phyloP scores from a whole-genome alignment of 2,888 invertebrate species.

The Melanophora roralis region DNA sequence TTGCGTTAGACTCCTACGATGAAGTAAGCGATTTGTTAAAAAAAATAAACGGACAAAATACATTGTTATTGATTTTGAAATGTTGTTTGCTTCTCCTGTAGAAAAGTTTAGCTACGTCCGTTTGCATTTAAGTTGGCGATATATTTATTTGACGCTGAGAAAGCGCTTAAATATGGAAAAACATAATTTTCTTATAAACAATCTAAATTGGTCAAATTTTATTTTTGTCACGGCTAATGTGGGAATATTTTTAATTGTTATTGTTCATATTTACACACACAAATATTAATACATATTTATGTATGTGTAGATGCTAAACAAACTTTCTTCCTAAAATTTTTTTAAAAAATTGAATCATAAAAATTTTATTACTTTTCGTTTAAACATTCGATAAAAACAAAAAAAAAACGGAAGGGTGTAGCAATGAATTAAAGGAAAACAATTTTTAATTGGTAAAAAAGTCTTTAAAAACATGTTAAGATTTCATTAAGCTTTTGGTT shows the following conservation, averaged over 20 bases:
- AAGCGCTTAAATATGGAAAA: neutral
- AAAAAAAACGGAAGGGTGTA: neutral
- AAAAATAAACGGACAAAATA: too few species aligned
- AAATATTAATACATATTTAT: neutral
- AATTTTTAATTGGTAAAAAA: neutral
- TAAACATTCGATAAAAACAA: neutral
- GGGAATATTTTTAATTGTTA: neutral
- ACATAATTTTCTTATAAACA: neutral
- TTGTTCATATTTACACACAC: neutral
- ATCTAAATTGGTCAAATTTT: conserved; percentile 10
- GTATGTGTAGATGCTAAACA: neutral
- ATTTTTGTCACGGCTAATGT: neutral
- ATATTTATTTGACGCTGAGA: too few species aligned
- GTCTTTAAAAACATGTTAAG: neutral
- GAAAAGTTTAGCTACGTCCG: too few species aligned
- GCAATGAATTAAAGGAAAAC: too few species aligned
- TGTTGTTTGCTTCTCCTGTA: too few species aligned
- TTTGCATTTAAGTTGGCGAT: too few species aligned
- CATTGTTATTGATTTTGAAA: too few species aligned
- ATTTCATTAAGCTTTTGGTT: neutral
- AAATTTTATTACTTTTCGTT: neutral
- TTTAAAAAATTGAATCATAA: neutral
- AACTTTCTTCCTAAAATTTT: neutral
- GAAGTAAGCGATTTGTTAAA: too few species aligned
- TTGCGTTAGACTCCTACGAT: too few species aligned